Evolutionary conservation across 1,140 invertebrate species (phyloP), one percentile per base, ranked within the genome.

Genomic region (Apis laboriosa): DNA sequence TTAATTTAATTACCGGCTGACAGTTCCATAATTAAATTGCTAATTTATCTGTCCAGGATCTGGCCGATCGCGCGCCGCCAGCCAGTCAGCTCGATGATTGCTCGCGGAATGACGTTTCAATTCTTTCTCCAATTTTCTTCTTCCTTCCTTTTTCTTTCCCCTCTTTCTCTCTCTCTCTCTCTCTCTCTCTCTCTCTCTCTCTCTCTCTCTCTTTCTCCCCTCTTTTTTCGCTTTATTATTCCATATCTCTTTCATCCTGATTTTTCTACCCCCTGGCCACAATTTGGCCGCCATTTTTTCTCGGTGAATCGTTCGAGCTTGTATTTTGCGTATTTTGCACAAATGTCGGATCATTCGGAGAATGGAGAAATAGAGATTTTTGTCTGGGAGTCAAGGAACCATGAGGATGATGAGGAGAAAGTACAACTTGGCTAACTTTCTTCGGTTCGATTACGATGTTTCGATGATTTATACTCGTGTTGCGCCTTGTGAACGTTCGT

Each of bases 11-110:
- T 93, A 93, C 90, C 90, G 89, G 88, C 90, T 92, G 93, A 94
- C 93, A 94, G 93, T 93, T 94, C 92, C 92, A 93, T 94, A 94
- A 94, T 94, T 94, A 93, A 93, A 93, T 93, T 93, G 92, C 93
- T 93, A 93, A 94, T 94, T 94, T 93, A 93, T 93, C 92, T 91
- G 92, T 90, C 92, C 91, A 86, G 89, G 88, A 92, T 92, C 89
- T 88, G 90, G 88, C 86, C 88, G 85, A 88, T 85, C 89, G 85
- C 87, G 88, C 81, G 78, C 77, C 58, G 72, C 68, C n/a, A 56
- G 58, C 80, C 80, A 60, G 58, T 80, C 84, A 82, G 85, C 88
- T 91, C 90, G 90, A 92, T 89, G 90, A 91, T 92, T 85, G 86
- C 90, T 89, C 86, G 87, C 86, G 60, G 87, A 91, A 92, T 92